A percentile compares a stretch with the other conserved stretches of the same genome.
Evolutionary conservation across 92 coral and sea anemone species (phyloP).

Genomic region (Epizoanthus stellaris): DNA sequence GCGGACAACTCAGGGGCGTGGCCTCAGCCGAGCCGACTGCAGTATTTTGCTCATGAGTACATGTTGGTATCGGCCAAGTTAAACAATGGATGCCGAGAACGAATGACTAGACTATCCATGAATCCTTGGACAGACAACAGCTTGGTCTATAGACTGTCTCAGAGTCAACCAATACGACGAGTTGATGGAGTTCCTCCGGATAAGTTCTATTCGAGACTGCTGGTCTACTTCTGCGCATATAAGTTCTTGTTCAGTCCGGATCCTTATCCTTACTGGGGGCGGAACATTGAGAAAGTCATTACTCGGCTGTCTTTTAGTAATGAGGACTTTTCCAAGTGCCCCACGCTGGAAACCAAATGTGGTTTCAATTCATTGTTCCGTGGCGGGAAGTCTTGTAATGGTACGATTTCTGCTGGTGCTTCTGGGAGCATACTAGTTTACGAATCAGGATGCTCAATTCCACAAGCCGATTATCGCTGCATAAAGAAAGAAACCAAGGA

Average conservation of each 20-base stretch:
- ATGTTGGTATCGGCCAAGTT: constrained; percentile 56
- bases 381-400: constrained; percentile 17
- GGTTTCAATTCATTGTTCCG: constrained; percentile 13
- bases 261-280: constrained; percentile 84
- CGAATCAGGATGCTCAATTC: neutral
- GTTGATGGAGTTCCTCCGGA: constrained; percentile 27
- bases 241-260: constrained; percentile 59
- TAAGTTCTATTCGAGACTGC: constrained; percentile 51
- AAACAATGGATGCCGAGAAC: constrained; percentile 72
- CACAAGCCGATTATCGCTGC: constrained; percentile 29
- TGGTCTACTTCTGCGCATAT: constrained; percentile 62
- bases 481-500: neutral
- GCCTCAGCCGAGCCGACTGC: constrained; percentile 70
- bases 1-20: constrained; percentile 50
- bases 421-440: constrained; percentile 6
- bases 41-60: constrained; percentile 61
- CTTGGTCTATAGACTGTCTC: constrained; percentile 75
- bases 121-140: constrained; percentile 49
- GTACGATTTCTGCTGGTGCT: neutral
- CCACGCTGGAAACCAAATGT: constrained; percentile 12
- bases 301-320: constrained; percentile 28
- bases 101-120: constrained; percentile 74
- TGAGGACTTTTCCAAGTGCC: neutral
- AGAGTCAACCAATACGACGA: constrained; percentile 64
- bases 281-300: constrained; percentile 79